Evolutionary conservation across 2,888 invertebrate genomes (phyloP).

Genomic region (Cheilosia vulpina): DNA sequence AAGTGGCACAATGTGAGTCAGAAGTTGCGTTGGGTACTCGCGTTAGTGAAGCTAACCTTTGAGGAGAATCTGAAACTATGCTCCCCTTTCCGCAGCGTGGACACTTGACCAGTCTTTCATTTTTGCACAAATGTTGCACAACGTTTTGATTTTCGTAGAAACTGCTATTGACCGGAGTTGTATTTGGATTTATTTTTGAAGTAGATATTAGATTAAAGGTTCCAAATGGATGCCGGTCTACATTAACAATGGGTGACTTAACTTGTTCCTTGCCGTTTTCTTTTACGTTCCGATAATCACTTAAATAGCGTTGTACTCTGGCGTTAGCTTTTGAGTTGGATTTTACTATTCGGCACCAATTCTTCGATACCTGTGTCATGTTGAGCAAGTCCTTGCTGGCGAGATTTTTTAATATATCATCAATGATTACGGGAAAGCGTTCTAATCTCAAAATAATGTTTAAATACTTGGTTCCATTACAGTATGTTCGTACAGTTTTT

Average conservation of each 20-base stretch:
- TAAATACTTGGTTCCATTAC: conserved; percentile 39
- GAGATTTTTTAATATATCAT: conserved; percentile 45
- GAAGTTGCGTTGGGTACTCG: conserved; percentile 11
- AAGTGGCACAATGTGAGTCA: conserved; percentile 38
- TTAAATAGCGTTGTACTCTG: conserved; percentile 53
- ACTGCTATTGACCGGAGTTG: conserved; percentile 12
- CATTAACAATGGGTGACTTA: not conserved
- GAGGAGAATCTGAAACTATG: conserved; percentile 39
- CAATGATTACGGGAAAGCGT: conserved; percentile 37
- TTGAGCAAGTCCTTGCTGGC: conserved; percentile 49
- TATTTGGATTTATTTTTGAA: conserved; percentile 5
- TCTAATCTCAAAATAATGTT: conserved; percentile 57
- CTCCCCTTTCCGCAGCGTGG: conserved; percentile 60
- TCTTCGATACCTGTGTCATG: conserved; percentile 52
- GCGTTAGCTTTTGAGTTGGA: conserved; percentile 48
- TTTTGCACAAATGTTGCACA: conserved; percentile 48
- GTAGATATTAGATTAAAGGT: conserved; percentile 36
- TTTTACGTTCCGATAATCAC: conserved; percentile 56
- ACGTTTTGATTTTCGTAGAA: conserved; percentile 56
- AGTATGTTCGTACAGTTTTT: conserved; percentile 18
- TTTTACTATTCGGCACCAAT: conserved; percentile 53
- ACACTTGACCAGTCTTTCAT: conserved; percentile 59
- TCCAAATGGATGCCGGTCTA: conserved; percentile 52
- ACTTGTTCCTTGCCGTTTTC: conserved; percentile 45
- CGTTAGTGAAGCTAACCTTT: conserved; percentile 2